These are phyloP conservation scores for Salvelinus sp. DNA, from an alignment of 2,113 vertebrate species.

Conservation along the genomic window DNA sequence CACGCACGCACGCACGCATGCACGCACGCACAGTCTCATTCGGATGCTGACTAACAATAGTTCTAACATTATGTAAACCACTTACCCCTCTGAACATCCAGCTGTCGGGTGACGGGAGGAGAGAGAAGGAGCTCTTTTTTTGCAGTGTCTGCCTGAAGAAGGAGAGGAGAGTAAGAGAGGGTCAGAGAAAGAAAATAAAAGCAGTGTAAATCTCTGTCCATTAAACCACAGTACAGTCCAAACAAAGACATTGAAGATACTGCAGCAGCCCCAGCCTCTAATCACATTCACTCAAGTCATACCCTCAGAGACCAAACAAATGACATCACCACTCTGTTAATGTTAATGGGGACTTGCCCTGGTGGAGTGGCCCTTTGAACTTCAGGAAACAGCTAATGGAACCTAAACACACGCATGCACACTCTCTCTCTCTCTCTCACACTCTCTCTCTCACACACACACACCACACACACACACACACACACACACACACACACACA, in stretches of 20 bases:
- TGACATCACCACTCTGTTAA: background rate
- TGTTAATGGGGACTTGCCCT: background rate
- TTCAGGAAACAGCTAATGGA: background rate
- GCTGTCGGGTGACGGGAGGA: conserved; percentile 80
- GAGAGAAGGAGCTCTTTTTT: conserved; percentile 80
- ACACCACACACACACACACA: no score
- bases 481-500: no score
- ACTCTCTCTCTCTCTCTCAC: no score
- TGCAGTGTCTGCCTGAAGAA: conserved; percentile 78
- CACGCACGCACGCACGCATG: no score
- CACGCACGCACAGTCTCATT: background rate
- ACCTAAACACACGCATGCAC: no score
- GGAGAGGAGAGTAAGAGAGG: background rate
- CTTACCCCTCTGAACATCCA: conserved; percentile 93
- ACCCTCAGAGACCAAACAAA: background rate
- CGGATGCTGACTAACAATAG: background rate
- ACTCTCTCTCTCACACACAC: no score
- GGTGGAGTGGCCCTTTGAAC: background rate
- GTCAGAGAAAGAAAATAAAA: background rate
- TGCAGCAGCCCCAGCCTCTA: background rate
- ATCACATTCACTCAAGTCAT: background rate
- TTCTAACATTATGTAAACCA: conserved; percentile 24
- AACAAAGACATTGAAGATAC: background rate
- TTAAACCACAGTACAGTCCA: background rate
- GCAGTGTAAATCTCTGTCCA: background rate